phyloP scores from a whole-genome alignment of 2,888 invertebrate genomes.

The Philhelius pedissequus region DNA sequence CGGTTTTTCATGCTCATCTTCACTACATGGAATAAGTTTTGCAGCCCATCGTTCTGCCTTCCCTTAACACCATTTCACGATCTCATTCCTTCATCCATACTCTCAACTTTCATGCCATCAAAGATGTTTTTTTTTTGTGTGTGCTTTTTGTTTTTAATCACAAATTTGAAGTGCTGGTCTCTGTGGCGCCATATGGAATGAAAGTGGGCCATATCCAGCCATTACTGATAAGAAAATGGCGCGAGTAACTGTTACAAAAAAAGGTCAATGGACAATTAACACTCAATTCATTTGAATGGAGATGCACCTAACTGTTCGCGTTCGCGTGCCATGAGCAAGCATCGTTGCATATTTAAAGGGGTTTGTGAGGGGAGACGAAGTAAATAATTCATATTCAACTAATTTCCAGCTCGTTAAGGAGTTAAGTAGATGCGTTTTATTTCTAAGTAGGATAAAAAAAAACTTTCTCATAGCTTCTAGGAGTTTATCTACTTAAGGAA shows the following conservation, averaged over 20 bases:
- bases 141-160: slow-evolving; percentile 30
- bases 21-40: slow-evolving; percentile 45
- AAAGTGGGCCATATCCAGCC: slow-evolving; percentile 7
- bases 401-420: background rate
- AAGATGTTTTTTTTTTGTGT: background rate
- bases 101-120: background rate
- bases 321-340: background rate
- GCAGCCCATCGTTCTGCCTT: background rate
- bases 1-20: slow-evolving; percentile 54
- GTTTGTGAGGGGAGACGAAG: too few relatives aligned
- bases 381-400: background rate
- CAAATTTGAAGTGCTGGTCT: slow-evolving; percentile 46
- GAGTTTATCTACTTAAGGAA: background rate
- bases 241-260: background rate
- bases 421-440: background rate
- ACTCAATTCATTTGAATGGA: background rate
- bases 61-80: background rate
- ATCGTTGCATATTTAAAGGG: background rate
- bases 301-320: too few relatives aligned
- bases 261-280: slow-evolving; percentile 31
- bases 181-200: slow-evolving; percentile 47
- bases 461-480: background rate
- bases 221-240: slow-evolving; percentile 25
- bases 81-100: background rate
- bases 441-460: background rate